These are phyloP conservation scores for Xiphorhynchus erythropygius DNA, from an alignment of 2,797 vertebrate species.

Conservation along the genomic window DNA sequence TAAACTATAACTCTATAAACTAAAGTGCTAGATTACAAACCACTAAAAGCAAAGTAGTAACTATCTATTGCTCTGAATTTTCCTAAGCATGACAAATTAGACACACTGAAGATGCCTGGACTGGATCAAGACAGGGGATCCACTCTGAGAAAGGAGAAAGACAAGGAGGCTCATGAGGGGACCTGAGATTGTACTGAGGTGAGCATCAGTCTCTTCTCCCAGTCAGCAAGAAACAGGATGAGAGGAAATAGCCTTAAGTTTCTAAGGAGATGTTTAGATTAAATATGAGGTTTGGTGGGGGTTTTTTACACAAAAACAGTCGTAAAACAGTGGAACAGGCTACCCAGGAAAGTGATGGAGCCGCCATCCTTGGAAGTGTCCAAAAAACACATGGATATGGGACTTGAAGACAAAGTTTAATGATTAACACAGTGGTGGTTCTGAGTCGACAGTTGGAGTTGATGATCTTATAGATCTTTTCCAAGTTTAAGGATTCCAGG, in stretches of 20 bases:
- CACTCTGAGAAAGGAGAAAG: not conserved
- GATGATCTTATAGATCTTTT: not conserved
- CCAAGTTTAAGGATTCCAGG: not conserved
- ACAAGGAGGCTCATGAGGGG: too few relatives aligned
- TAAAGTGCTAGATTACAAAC: not conserved
- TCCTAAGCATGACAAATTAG: not conserved
- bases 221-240: not conserved
- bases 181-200: not conserved
- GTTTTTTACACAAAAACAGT: not conserved
- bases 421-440: not conserved
- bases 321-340: not conserved
- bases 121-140: not conserved
- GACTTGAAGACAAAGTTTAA: not conserved
- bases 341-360: not conserved
- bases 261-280: too few relatives aligned
- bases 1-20: not conserved
- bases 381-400: not conserved
- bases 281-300: not conserved
- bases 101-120: not conserved
- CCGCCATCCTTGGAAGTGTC: too few relatives aligned
- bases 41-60: not conserved
- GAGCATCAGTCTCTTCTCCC: not conserved
- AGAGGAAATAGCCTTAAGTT: not conserved
- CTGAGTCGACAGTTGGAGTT: not conserved
- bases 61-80: not conserved